Conservation (phyloP, 1,140 invertebrate species). For the Drosophila saltans region DNA sequence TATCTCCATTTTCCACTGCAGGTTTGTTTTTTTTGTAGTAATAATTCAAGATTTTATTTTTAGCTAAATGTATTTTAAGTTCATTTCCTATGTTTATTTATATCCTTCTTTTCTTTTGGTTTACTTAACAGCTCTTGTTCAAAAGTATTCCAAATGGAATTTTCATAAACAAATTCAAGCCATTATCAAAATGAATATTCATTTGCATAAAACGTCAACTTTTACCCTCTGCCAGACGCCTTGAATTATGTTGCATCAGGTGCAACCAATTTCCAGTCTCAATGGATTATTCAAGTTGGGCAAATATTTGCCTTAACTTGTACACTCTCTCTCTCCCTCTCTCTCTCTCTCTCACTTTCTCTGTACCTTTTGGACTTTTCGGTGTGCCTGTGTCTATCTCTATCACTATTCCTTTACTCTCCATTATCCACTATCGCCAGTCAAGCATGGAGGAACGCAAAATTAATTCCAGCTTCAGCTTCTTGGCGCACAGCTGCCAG, state of each 20-base stretch:
- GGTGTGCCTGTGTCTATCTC: neutral
- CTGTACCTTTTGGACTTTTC: neutral
- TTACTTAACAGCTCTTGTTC: neutral
- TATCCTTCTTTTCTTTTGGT: neutral
- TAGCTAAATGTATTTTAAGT: no score
- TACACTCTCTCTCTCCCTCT: neutral
- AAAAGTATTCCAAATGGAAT: neutral
- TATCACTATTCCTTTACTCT: neutral
- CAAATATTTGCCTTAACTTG: constrained; percentile 54
- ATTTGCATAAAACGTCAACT: constrained; percentile 18
- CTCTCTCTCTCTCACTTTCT: neutral
- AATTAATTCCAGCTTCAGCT: constrained; percentile 58
- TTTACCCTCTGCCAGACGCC: neutral
- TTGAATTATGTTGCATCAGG: constrained; percentile 25
- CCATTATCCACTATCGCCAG: constrained; percentile 25
- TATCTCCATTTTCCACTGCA: no score
- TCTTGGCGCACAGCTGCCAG: constrained; percentile 11
- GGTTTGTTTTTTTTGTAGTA: no score
- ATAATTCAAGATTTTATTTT: no score
- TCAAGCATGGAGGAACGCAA: constrained; percentile 54
- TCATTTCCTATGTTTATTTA: neutral
- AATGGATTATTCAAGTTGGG: constrained; percentile 44
- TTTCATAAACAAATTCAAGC: neutral
- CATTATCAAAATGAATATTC: constrained; percentile 5
- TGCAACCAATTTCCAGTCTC: constrained; percentile 40